Evolutionary conservation across 2,888 invertebrate species (phyloP), one percentile per base, ranked within the genome.

Genomic region (Melitaea athalia): DNA sequence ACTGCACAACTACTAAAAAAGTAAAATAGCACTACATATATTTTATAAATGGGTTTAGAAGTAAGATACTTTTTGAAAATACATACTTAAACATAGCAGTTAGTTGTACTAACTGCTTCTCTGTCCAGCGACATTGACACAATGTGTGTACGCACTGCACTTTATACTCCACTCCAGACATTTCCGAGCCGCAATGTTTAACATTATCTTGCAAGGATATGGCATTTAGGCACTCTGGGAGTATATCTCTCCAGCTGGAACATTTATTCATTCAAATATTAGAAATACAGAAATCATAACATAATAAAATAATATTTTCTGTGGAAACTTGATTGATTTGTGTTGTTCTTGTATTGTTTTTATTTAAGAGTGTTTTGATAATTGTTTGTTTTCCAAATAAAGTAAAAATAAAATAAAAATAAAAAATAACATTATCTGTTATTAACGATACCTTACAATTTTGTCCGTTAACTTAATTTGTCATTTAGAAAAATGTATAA

Each of bases 51-150:
- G 5, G 5, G 0, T 45, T 11, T 5, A 1, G 12, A 11, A 45
- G 4, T 14, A 14, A 11, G 4, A 11, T 10, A 11, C 11, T 14
- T 10, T 45, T n/a, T 57, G 65, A 65, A 53, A 31, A 64, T 49
- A 78, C 84, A 79, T 82, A 96, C 96, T 93, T 93, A 80, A 96
- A 96, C 95, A 95, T 95, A 74, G 94, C 92, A 64, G 95, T 92
- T 1, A 96, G 83, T 33, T 95, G 92, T n/a, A 94, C 94, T 65
- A 95, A 81, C 76, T 94, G 94, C 61, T 87, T 84, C 33, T 94
- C 87, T 10, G 91, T 89, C 95, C 95, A 95, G 11, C 89, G 82
- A 67, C 93, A 90, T 80, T 94, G 93, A 75, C 95, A 95, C 15
- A 96, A 85, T 0, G 94, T 88, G 73, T 93, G 93, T 1, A 96